phyloP scores from a whole-genome alignment of 1,140 invertebrate genomes.

The Brachionus manjavacas region DNA sequence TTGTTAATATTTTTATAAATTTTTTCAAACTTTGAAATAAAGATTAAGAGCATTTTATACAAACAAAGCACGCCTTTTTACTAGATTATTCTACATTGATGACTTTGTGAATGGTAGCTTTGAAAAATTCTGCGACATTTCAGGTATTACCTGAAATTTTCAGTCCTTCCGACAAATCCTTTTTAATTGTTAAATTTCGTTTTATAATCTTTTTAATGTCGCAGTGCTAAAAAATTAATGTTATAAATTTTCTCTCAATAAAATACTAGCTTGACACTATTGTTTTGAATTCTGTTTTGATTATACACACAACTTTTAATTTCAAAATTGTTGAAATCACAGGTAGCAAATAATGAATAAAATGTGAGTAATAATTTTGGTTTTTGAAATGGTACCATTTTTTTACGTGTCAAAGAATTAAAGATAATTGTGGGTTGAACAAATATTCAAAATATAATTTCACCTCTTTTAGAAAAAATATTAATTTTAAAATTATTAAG shows the following conservation, averaged over 20 bases:
- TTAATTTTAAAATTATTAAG: too few relatives aligned
- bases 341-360: background rate
- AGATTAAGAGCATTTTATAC: background rate
- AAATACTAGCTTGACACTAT: background rate
- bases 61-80: background rate
- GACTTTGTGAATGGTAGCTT: background rate
- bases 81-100: background rate
- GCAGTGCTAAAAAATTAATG: background rate
- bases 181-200: background rate
- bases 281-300: background rate
- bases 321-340: background rate
- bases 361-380: background rate
- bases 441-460: too few relatives aligned
- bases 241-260: background rate
- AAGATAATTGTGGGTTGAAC: too few relatives aligned
- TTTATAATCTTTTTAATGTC: background rate
- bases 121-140: background rate
- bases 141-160: background rate
- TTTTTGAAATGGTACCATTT: background rate
- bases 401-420: background rate
- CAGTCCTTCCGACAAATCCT: background rate
- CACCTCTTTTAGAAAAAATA: too few relatives aligned
- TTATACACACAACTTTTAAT: background rate
- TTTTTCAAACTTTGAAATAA: background rate
- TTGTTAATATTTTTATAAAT: background rate